Evolutionary conservation across 2,888 invertebrate species (phyloP), one percentile per base, ranked within the genome.

Genomic region (Pandemis heparana): DNA sequence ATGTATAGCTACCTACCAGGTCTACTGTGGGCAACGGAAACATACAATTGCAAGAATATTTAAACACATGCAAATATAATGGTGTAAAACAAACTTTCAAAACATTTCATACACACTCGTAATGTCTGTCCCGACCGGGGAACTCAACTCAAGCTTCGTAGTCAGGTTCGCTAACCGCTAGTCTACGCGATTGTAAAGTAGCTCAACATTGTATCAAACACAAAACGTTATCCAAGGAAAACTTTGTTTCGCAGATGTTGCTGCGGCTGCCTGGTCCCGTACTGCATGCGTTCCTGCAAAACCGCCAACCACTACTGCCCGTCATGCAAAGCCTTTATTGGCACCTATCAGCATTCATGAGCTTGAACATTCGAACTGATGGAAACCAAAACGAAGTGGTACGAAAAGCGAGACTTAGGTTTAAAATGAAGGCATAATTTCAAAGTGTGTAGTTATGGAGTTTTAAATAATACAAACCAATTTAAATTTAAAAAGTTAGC

Each of bases 261-360:
- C 77, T 94, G 94, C 75, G 93, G 91, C 51, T 94, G 94, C 79
- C 85, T 94, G 77, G 83, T 93, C 8, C 94, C 94, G 4, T 94
- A 93, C 82, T 94, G 94, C 86, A 94, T 95, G 92, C 85, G 86
- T 59, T 94, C 94, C 12, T 94, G 94, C 87, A 95, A 95, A 86
- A 95, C 95, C 77, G 95, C 93, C 69, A 95, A 94, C 78, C 94
- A 94, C 81, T 95, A 95, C 89, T 95, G 94, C 80, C 94, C 95
- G 23, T 84, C 89, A 75, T 92, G 94, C 81, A 87, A 89, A 76
- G 94, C 92, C 7, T 94, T 92, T 80, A 81, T 94, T 71, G 94
- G 94, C 16, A 83, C 91, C 41, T 87, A 91, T 75, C 83, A 86
- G 12, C 92, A 92, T 14, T 92, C 94, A 41, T 94, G 86, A 92